phyloP scores from a whole-genome alignment of 1,140 invertebrate genomes.

The Limonius californicus region DNA sequence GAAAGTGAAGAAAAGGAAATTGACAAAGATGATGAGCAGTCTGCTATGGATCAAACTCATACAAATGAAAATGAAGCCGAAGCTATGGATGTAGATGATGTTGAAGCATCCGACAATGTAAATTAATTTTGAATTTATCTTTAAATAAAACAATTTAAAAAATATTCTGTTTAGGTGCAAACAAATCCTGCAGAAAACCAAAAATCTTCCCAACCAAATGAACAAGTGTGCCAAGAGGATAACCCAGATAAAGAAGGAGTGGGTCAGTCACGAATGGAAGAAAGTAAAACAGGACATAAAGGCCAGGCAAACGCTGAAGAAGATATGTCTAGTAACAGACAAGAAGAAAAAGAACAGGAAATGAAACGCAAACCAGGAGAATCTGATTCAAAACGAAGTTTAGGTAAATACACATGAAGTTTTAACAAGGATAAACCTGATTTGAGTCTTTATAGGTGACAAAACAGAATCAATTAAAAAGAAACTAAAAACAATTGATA shows the following conservation, averaged over 20 bases:
- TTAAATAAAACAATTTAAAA: not conserved
- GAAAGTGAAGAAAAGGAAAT: slow-evolving; percentile 31
- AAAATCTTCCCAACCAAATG: slow-evolving; percentile 12
- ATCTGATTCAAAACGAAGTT: slow-evolving; percentile 48
- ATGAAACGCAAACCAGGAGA: slow-evolving; percentile 49
- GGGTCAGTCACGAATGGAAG: slow-evolving; percentile 51
- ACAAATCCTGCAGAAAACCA: slow-evolving; percentile 44
- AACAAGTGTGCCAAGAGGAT: slow-evolving; percentile 47
- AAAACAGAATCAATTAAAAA: slow-evolving; percentile 47
- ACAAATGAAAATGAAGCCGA: slow-evolving; percentile 48
- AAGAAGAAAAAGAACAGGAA: slow-evolving; percentile 36
- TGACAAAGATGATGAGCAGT: slow-evolving; percentile 30
- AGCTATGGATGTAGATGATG: slow-evolving; percentile 46
- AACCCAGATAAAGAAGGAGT: slow-evolving; percentile 50
- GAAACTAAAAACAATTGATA: slow-evolving; percentile 53
- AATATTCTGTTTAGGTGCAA: slow-evolving; percentile 36
- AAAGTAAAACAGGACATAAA: slow-evolving; percentile 50
- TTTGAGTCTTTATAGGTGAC: no score
- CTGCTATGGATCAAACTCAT: slow-evolving; percentile 45
- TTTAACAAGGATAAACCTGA: slow-evolving; percentile 30
- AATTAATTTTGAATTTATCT: slow-evolving; percentile 4
- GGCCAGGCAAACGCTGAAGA: slow-evolving; percentile 44
- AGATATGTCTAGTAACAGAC: slow-evolving; percentile 25
- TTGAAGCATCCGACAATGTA: slow-evolving; percentile 44
- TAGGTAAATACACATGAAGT: slow-evolving; percentile 31